A percentile compares a stretch with the other conserved stretches of the same genome.
Conservation (phyloP, 2,797 vertebrate genomes). For the Tokudaia tokunoshimensis region DNA sequence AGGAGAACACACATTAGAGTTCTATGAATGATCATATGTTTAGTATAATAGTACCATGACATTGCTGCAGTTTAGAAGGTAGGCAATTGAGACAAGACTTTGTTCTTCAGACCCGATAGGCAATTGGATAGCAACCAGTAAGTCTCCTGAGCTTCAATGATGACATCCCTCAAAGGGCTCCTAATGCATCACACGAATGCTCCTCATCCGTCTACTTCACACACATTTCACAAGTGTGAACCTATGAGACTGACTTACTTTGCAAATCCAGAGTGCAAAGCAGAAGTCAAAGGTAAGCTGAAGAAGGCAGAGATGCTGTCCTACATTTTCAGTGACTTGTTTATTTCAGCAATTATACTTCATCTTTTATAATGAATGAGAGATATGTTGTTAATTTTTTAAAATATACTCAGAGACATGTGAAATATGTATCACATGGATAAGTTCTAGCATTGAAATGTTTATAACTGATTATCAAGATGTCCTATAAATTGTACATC, state of each 20-base stretch:
- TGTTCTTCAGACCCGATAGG: conserved; percentile 40
- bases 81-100: conserved; percentile 47
- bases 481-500: background rate
- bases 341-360: background rate
- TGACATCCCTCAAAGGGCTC: conserved; percentile 56
- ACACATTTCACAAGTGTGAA: conserved; percentile 72
- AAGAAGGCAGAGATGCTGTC: conserved; percentile 48
- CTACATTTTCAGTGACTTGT: conserved; percentile 64
- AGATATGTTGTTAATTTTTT: background rate
- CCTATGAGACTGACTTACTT: conserved; percentile 73
- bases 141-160: conserved; percentile 55
- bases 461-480: conserved; percentile 18
- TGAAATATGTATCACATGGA: background rate
- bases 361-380: background rate
- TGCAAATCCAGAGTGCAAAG: conserved; percentile 69
- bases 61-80: conserved; percentile 30
- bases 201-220: conserved; percentile 69
- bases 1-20: conserved; percentile 46
- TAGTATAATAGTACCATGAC: conserved; percentile 32
- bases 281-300: conserved; percentile 71
- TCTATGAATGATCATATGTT: conserved; percentile 29
- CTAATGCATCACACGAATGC: conserved; percentile 73
- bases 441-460: background rate
- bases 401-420: background rate
- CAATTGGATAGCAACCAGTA: conserved; percentile 48